Evolutionary conservation across 2,888 invertebrate genomes (phyloP).

Genomic region (Noctua fimbriata): DNA sequence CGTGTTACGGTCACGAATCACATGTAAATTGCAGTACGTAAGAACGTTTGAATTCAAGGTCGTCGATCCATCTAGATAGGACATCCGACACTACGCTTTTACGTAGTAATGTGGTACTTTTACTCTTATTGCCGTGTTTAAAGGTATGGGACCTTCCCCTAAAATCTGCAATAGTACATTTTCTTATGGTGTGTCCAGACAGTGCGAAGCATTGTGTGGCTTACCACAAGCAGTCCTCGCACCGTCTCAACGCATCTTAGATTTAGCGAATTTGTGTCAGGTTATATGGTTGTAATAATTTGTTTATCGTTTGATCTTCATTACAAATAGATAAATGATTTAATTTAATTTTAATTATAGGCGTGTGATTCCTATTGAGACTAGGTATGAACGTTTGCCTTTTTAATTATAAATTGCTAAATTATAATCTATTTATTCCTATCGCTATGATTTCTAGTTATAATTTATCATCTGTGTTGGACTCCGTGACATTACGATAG

Average conservation of each 20-base stretch:
- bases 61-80: neutral
- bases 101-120: too few relatives aligned
- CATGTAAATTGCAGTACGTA: neutral
- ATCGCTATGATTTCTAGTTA: slow-evolving; percentile 55
- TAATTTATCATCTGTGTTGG: slow-evolving; percentile 61
- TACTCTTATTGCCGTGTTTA: neutral
- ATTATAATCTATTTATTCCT: slow-evolving; percentile 63
- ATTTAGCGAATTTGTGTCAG: slow-evolving; percentile 26
- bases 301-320: slow-evolving; percentile 57
- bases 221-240: neutral
- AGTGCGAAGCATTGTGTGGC: neutral
- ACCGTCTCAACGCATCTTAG: neutral
- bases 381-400: slow-evolving; percentile 44
- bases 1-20: neutral
- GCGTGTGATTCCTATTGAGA: slow-evolving; percentile 55
- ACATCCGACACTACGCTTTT: neutral
- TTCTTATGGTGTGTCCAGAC: neutral
- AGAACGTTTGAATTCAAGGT: neutral
- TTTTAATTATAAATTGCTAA: slow-evolving; percentile 55
- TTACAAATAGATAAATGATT: slow-evolving; percentile 48
- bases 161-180: slow-evolving; percentile 32
- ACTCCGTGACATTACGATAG: slow-evolving; percentile 58
- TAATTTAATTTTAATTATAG: slow-evolving; percentile 43
- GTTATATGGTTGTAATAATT: slow-evolving; percentile 24
- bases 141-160: neutral